Percentiles rank a stretch among this genome's conserved stretches.
Conservation (phyloP, 2,113 vertebrate genomes). For the Aphelocoma coerulescens region DNA sequence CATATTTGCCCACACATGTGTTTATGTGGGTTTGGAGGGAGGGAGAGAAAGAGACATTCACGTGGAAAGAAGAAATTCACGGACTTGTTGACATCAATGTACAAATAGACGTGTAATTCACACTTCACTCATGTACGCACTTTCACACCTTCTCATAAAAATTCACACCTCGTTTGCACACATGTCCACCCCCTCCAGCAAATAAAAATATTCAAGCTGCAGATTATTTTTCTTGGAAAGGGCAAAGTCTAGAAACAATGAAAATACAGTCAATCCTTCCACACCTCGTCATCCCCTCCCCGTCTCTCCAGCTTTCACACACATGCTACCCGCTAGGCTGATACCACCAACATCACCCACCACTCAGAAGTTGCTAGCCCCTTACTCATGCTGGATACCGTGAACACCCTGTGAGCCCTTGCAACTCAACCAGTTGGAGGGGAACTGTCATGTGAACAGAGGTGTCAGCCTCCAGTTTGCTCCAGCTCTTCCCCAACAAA, state of each 20-base stretch:
- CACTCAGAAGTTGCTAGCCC: constrained; percentile 24
- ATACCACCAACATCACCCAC: constrained; percentile 50
- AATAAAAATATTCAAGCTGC: constrained; percentile 66
- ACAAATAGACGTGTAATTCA: constrained; percentile 62
- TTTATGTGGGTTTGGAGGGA: neutral
- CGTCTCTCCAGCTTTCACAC: constrained; percentile 24
- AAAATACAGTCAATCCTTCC: constrained; percentile 62
- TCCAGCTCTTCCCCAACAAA: neutral
- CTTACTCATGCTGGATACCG: neutral
- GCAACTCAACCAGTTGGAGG: neutral
- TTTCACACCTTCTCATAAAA: constrained; percentile 67
- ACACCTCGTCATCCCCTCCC: constrained; percentile 43
- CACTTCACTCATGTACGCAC: constrained; percentile 55
- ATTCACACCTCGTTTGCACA: constrained; percentile 68
- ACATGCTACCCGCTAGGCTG: constrained; percentile 40
- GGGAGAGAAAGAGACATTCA: neutral
- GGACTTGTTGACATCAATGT: constrained; percentile 40
- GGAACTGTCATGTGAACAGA: neutral
- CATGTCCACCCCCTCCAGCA: constrained; percentile 57
- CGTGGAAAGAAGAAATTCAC: constrained; percentile 1
- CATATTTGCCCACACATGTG: constrained; percentile 43
- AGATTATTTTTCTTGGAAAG: constrained; percentile 71
- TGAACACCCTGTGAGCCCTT: neutral
- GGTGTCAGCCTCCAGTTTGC: neutral
- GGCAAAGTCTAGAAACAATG: constrained; percentile 54